These are phyloP conservation scores for Tinea trinotella DNA, from an alignment of 2,888 invertebrate genomes.

Conservation along the genomic window DNA sequence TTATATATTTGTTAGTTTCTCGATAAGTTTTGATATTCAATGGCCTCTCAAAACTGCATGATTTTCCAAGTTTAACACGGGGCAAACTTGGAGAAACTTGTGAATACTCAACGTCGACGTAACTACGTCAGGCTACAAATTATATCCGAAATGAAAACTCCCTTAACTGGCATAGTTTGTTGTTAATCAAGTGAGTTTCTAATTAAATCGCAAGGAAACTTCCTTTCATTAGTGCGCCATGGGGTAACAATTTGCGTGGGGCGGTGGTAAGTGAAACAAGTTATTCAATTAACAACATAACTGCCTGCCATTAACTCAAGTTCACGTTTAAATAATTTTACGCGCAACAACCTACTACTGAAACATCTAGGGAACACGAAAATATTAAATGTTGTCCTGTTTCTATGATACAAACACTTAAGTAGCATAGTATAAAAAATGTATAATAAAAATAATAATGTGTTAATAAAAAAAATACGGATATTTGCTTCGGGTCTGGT, in stretches of 20 bases:
- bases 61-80: background rate
- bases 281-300: constrained; percentile 11
- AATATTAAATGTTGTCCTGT: too few relatives aligned
- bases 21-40: background rate
- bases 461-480: too few relatives aligned
- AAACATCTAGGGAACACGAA: too few relatives aligned
- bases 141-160: background rate
- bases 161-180: constrained; percentile 7
- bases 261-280: constrained; percentile 10
- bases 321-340: background rate
- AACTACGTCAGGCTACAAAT: background rate
- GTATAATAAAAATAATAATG: too few relatives aligned
- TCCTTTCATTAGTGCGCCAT: constrained; percentile 6
- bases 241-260: constrained; percentile 13
- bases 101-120: background rate
- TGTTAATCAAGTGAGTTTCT: constrained; percentile 7
- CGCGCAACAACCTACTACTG: too few relatives aligned
- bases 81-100: background rate
- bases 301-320: background rate
- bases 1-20: too few relatives aligned
- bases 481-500: too few relatives aligned
- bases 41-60: background rate
- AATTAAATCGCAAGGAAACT: constrained; percentile 17
- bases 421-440: too few relatives aligned
- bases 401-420: too few relatives aligned